Conservation (phyloP, 2,797 vertebrate genomes). For the Macropus fuliginosus region DNA sequence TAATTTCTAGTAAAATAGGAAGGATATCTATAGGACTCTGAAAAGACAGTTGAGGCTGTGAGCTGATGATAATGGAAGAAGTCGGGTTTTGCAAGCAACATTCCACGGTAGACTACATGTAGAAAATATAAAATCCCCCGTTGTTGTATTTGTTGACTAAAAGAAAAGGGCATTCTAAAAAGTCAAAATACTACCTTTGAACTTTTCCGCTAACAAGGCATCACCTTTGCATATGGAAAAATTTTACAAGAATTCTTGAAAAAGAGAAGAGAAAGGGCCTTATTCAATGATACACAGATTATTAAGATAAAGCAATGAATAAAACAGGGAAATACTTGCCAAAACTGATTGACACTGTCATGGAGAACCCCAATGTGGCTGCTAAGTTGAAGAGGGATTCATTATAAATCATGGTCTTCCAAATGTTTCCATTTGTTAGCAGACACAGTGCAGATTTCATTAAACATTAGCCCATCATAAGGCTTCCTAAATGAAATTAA, state of each 20-base stretch:
- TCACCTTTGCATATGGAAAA: neutral
- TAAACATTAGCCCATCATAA: neutral
- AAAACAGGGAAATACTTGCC: neutral
- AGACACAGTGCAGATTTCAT: neutral
- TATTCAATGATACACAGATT: neutral
- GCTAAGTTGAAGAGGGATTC: neutral
- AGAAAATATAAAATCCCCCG: neutral
- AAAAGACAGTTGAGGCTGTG: neutral
- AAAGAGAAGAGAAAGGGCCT: neutral
- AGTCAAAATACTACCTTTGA: neutral
- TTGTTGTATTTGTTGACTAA: neutral
- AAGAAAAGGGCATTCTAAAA: neutral
- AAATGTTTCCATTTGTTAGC: neutral
- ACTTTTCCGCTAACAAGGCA: neutral
- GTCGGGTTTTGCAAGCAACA: neutral
- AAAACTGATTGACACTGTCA: neutral
- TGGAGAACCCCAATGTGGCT: neutral
- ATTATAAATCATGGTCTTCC: slow-evolving; percentile 58
- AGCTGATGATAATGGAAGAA: neutral
- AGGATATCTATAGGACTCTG: neutral
- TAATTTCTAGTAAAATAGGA: neutral
- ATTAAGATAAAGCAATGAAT: neutral
- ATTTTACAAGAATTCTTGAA: neutral
- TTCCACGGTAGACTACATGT: neutral
- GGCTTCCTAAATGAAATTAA: neutral